phyloP scores from a whole-genome alignment of 2,113 vertebrate species.

The Bujurquina vittata region DNA sequence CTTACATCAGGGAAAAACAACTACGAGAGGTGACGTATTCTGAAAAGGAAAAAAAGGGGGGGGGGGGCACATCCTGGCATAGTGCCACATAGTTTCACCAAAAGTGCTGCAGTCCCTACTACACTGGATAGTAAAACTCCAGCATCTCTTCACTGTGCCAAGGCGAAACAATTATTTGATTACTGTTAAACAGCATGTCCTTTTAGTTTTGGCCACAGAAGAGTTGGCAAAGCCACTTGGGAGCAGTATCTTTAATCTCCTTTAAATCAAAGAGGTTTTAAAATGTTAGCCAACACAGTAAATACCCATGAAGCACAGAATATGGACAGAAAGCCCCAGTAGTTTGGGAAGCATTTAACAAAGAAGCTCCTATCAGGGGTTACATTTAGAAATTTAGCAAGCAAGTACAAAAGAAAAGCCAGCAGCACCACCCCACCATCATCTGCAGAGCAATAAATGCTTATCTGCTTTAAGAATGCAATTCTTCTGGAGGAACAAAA shows the following conservation, averaged over 20 bases:
- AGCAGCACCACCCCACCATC: background rate
- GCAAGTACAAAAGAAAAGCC: background rate
- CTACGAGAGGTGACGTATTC: background rate
- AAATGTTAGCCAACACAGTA: background rate
- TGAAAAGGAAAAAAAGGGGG: background rate
- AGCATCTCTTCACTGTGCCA: constrained; percentile 6
- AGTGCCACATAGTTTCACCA: constrained; percentile 5
- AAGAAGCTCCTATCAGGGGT: background rate
- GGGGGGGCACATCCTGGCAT: background rate
- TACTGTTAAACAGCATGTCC: constrained; percentile 7
- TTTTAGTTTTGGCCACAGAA: constrained; percentile 7
- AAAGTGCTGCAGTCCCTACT: background rate
- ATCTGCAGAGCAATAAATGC: background rate
- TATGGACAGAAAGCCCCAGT: background rate
- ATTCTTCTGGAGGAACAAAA: too few relatives aligned
- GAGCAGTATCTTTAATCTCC: constrained; percentile 12
- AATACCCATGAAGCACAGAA: background rate
- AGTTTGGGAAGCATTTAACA: background rate
- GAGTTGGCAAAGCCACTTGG: background rate
- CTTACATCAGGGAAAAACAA: constrained; percentile 16
- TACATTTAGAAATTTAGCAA: background rate
- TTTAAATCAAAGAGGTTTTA: background rate
- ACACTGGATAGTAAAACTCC: constrained; percentile 13
- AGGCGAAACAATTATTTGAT: constrained; percentile 22
- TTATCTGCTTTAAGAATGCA: background rate